Base-by-base conservation (phyloP, 2,113 vertebrate species). In the Hippocampus mohnikei region DNA sequence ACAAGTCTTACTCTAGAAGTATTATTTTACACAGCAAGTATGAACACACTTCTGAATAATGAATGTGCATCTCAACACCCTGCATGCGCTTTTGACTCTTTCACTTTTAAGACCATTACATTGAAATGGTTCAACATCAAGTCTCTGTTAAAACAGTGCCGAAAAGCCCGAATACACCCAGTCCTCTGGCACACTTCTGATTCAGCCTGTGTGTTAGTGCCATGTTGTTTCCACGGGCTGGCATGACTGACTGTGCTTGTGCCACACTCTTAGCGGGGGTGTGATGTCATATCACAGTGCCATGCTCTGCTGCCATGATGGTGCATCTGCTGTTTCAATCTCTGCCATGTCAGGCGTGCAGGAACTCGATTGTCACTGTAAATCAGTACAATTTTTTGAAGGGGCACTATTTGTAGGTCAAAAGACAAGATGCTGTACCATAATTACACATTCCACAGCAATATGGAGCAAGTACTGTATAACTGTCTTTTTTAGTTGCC, bases 191-290 rank as follows among this genome's bases (percentile, higher is more conserved):
- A 80, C 79, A 75, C 33, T 81, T 76, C 62, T 75, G 68, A 60
- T 71, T 53, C 50, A 60, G 71, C 73, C 70, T 74, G 72, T 80
- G 81, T 82, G 71, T 70, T 44, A 7, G 63, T 73, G 80, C 79
- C 80, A 73, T 76, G 77, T 69, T 64, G 74, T 69, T 72, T 77
- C 69, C 75, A 81, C 76, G 63, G 73, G 72, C 89, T 89, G 83
- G 85, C 85, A 80, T 5, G 68, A 58, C 70, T 10, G 71, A 18
- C n/a, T 76, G 74, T 89, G 86, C 90, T 89, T 85, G 86, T 88
- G 84, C 88, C 84, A 86, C 80, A n/a, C 81, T 77, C 91, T 69
- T 85, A 85, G 91, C 71, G 44, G 89, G 90, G 88, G 91, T 88
- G 88, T 85, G 86, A 90, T 90, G 87, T 88, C 89, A 85, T 85